phyloP scores from a whole-genome alignment of 2,888 invertebrate species.

The Apomyelois bistriatella region DNA sequence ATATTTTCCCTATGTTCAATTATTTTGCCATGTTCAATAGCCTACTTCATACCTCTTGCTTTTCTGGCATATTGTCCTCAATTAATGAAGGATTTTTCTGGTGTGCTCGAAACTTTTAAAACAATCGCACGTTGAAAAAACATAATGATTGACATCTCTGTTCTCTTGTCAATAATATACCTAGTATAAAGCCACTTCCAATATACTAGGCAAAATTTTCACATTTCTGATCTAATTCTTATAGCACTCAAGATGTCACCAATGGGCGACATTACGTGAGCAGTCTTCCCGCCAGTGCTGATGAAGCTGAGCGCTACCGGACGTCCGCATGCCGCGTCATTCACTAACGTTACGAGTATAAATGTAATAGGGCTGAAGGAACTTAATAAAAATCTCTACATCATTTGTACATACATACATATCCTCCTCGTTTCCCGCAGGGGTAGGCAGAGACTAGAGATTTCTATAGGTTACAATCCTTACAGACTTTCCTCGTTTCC shows the following conservation, averaged over 20 bases:
- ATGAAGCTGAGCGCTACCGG: background rate
- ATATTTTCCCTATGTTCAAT: too few species aligned
- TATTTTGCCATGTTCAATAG: too few species aligned
- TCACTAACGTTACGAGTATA: conserved; percentile 26
- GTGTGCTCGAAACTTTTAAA: too few species aligned
- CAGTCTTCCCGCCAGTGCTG: conserved; percentile 6
- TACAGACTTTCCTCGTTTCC: too few species aligned
- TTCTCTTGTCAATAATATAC: background rate
- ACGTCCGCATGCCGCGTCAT: conserved; percentile 25
- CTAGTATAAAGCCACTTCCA: background rate
- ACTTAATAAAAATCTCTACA: background rate
- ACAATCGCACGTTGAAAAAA: too few species aligned
- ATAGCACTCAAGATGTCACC: conserved; percentile 32
- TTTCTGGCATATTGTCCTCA: too few species aligned
- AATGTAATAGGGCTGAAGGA: background rate
- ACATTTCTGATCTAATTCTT: conserved; percentile 33
- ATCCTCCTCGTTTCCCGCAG: too few species aligned
- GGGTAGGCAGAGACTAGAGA: too few species aligned
- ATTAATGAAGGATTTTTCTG: too few species aligned
- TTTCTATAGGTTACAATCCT: too few species aligned
- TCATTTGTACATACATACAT: too few species aligned
- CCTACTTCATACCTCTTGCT: too few species aligned
- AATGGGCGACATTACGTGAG: conserved; percentile 40
- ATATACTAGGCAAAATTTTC: background rate
- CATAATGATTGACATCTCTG: background rate